Evolutionary conservation across 2,888 invertebrate species (phyloP).

Genomic region (Philopedon plagiatum): DNA sequence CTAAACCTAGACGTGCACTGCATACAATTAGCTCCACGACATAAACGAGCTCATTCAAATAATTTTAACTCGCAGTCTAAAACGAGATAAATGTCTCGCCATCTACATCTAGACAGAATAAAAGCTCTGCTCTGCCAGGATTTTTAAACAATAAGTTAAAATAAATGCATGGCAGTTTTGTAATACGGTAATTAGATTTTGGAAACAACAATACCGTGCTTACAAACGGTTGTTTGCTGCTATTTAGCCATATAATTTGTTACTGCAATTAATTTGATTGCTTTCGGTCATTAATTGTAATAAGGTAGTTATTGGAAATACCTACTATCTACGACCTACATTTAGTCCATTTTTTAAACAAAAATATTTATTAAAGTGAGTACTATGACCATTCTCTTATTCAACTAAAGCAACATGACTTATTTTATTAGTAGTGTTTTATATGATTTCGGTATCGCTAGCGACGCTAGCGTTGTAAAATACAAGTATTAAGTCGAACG

Average conservation of each 20-base stretch:
- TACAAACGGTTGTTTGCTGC: constrained; percentile 22
- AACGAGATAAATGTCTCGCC: constrained; percentile 13
- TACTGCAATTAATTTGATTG: constrained; percentile 37
- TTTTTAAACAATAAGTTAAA: constrained; percentile 14
- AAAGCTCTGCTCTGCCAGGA: not conserved
- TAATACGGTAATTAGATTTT: constrained; percentile 6
- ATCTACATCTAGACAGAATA: constrained; percentile 15
- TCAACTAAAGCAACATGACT: too few species aligned
- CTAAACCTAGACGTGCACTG: too few species aligned
- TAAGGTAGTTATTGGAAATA: not conserved
- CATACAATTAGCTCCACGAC: not conserved
- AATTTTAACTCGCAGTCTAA: not conserved
- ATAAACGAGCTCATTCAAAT: not conserved
- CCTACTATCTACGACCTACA: not conserved
- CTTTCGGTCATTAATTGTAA: constrained; percentile 17
- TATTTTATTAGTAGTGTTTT: too few species aligned
- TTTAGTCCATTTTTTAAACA: too few species aligned
- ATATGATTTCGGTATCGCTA: too few species aligned
- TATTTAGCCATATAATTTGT: constrained; percentile 39
- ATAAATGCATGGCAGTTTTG: not conserved
- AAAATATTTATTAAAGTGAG: too few species aligned
- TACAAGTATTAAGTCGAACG: too few species aligned
- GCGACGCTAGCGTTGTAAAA: too few species aligned
- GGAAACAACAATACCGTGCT: constrained; percentile 11
- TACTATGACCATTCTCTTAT: too few species aligned